Conservation (phyloP, 2,113 vertebrate genomes). For the Aythya baeri region DNA sequence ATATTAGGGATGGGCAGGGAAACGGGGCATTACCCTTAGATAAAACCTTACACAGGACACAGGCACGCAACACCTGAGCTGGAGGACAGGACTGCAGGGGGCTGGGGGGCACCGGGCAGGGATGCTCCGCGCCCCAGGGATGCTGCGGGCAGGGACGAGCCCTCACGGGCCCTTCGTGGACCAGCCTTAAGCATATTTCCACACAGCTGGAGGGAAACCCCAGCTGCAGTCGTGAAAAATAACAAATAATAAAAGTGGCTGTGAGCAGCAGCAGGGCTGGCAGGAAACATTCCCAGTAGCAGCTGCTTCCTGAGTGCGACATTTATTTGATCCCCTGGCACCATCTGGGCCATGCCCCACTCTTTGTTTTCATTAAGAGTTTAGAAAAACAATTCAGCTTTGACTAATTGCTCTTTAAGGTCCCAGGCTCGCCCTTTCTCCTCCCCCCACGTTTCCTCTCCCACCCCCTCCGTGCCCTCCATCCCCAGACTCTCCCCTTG, state of each 20-base stretch:
- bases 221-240: constrained; percentile 77
- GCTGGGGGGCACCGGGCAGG: neutral
- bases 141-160: neutral
- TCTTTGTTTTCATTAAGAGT: constrained; percentile 78
- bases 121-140: neutral
- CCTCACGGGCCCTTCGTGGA: neutral
- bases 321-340: constrained; percentile 80
- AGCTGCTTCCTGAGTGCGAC: constrained; percentile 83
- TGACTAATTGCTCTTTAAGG: constrained; percentile 75
- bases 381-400: constrained; percentile 78
- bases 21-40: neutral
- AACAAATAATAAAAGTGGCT: constrained; percentile 71
- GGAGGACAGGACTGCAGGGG: neutral
- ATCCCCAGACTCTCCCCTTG: neutral
- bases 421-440: constrained; percentile 60
- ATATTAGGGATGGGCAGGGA: neutral
- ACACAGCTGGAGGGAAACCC: constrained; percentile 76
- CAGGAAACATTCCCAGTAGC: constrained; percentile 85
- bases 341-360: constrained; percentile 79
- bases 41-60: neutral
- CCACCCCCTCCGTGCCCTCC: constrained; percentile 3
- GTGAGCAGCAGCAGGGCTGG: constrained; percentile 61
- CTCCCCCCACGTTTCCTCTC: constrained; percentile 68
- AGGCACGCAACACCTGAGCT: fast-evolving
- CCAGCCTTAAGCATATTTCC: constrained; percentile 62